Conservation (phyloP, 2,113 vertebrate species). For the Cyprinus carpio region DNA sequence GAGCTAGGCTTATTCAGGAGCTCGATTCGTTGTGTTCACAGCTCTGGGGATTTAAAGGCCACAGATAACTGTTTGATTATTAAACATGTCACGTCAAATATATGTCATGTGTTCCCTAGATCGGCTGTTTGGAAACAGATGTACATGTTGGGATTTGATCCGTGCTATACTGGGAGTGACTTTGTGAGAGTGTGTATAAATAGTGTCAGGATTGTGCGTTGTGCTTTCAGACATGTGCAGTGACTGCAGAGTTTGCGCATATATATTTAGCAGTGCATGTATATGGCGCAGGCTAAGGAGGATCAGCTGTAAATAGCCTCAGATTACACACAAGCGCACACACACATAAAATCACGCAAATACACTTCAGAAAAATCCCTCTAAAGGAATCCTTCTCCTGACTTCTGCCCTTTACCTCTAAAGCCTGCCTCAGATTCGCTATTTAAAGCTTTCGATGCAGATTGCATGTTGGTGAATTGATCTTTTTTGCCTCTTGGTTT, state of each 20-base stretch:
- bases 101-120: background rate
- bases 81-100: background rate
- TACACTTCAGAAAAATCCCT: background rate
- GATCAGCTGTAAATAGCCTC: conserved; percentile 47
- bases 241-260: conserved; percentile 2
- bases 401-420: conserved; percentile 7
- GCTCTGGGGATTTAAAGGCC: background rate
- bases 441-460: background rate
- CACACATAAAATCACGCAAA: background rate
- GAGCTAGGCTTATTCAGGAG: background rate
- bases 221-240: conserved; percentile 10
- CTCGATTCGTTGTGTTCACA: background rate
- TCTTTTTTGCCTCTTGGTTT: background rate
- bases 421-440: background rate
- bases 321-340: conserved; percentile 9
- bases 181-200: conserved; percentile 25
- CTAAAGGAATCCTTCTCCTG: background rate
- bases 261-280: conserved; percentile 41
- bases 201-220: conserved; percentile 20
- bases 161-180: background rate
- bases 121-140: background rate
- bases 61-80: background rate
- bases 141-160: conserved; percentile 10
- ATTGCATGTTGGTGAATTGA: background rate
- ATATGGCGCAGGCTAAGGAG: conserved; percentile 34